Base-by-base conservation (phyloP, 2,113 vertebrate genomes). In the Onychostruthus taczanowskii region DNA sequence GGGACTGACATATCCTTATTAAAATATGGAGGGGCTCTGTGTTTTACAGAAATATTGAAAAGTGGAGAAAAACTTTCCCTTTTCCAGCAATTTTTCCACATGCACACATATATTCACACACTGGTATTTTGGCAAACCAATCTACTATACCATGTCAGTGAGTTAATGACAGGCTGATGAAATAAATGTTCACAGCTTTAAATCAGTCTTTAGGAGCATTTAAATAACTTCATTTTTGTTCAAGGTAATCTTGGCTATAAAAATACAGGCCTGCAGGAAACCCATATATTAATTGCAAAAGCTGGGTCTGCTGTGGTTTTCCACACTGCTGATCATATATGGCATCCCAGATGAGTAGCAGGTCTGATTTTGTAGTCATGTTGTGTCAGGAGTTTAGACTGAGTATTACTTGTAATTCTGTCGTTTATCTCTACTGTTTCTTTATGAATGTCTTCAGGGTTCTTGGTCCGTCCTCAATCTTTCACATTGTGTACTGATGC, bases 401-500 rank as follows among this genome's bases (percentile, higher is more conserved):
- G 50, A 83, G 20, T 76, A 66, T 82, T 85, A 24, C 53, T 87
- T 95, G 67, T 69, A 92, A 77, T 88, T 90, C 88, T 95, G 90
- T 96, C 90, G 90, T 91, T 95, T 93, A 35, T 90, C 67, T 94
- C 64, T 84, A 4, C 84, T 67, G 23, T 87, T 94, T 84, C 89
- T 91, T 93, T 88, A 80, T 92, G 93, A 90, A 88, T 80, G 75
- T 80, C 67, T 92, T 53, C 59, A 74, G 41, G 0, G 1, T 80
- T 96, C 75, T 77, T 86, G 67, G 18, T 94, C 88, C 93, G 88
- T 92, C 92, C 94, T 95, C 89, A 85, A 50, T 88, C 96, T 94
- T 96, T 96, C 88, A 94, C 20, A 21, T 84, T 94, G 96, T 92
- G 58, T 91, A 87, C 66, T 84, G 52, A 68, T 87, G 81, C 63